Evolutionary conservation across 2,888 invertebrate species (phyloP), one percentile per base, ranked within the genome.

Genomic region (Pollenia angustigena): DNA sequence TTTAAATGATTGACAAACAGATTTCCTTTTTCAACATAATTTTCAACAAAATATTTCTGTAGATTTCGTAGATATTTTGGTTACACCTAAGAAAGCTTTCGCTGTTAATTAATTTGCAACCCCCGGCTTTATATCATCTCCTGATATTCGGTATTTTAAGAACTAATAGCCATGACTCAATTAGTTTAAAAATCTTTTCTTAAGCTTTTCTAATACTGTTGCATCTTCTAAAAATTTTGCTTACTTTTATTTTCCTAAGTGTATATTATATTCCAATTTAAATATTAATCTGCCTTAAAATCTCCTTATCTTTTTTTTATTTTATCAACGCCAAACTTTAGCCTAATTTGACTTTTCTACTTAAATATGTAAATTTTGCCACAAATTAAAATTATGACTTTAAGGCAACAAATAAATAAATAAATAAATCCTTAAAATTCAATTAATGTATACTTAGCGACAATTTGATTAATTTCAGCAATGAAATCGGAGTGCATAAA

Each of bases 401-500:
- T 18, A 60, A 54, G 74, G 64, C 85, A 69, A 75, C 12, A 75
- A 82, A 62, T 58, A 75, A 75, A 82, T 46, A 75, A 75, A 82
- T 46, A 71, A 80, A 82, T 46, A 71, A 76, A 71, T 76, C 54
- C 85, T 54, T 79, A 66, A 82, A 85, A 85, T 85, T 75, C 75
- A 80, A 79, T 84, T 84, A 87, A 62, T 62, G 18, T 6, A 18
- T 40, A 68, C 52, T 78, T n/a, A 75, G 62, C 18, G 56, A n/a
- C 56, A 87, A 66, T 85, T 54, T 66, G 40, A 81, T 66, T 32
- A 42, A 14, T 44, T 40, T 32, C 12, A 0, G 12, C 18, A 32
- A 2, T 54, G 1, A 60, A 60, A 44, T 8, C 0, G 0, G 1
- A 52, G 6, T 12, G 68, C 40, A 80, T 18, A n/a, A 7, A 16